These are phyloP conservation scores for Priapulus caudatus DNA, from an alignment of 2,888 invertebrate genomes.

Conservation along the genomic window DNA sequence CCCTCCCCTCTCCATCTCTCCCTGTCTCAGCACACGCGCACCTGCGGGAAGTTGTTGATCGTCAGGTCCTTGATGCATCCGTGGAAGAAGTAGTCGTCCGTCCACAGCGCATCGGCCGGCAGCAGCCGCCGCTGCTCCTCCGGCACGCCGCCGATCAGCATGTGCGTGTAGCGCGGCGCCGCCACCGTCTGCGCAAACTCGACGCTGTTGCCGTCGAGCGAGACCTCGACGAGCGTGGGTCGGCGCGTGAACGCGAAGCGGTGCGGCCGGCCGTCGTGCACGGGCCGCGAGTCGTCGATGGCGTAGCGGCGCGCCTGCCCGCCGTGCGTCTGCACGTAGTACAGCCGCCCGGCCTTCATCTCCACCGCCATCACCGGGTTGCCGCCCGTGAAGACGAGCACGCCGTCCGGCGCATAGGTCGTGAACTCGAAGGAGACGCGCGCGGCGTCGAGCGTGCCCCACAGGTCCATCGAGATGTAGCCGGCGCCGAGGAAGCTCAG, in stretches of 20 bases:
- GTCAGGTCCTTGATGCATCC: slow-evolving; percentile 1
- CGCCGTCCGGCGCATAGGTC: slow-evolving; percentile 31
- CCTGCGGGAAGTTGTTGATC: background rate
- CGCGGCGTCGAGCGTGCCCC: background rate
- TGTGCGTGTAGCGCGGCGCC: background rate
- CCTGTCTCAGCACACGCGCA: too few species aligned
- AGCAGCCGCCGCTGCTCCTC: background rate
- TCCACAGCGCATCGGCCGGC: background rate
- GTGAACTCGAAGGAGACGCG: slow-evolving; percentile 33
- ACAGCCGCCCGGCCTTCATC: slow-evolving; percentile 32
- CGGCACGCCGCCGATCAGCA: background rate
- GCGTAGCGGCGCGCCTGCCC: too few species aligned
- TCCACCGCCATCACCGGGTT: slow-evolving; percentile 28
- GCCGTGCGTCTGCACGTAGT: slow-evolving; percentile 28
- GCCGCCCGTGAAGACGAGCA: background rate
- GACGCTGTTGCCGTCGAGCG: background rate
- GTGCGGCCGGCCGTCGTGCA: too few species aligned
- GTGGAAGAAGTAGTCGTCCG: background rate
- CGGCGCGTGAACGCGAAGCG: background rate
- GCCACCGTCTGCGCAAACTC: background rate
- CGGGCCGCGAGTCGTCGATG: too few species aligned
- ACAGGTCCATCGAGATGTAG: background rate
- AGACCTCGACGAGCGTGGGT: background rate
- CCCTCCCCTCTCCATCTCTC: too few species aligned
- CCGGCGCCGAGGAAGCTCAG: background rate